Evolutionary conservation across 2,113 vertebrate species (phyloP).

Genomic region (Strix aluco): DNA sequence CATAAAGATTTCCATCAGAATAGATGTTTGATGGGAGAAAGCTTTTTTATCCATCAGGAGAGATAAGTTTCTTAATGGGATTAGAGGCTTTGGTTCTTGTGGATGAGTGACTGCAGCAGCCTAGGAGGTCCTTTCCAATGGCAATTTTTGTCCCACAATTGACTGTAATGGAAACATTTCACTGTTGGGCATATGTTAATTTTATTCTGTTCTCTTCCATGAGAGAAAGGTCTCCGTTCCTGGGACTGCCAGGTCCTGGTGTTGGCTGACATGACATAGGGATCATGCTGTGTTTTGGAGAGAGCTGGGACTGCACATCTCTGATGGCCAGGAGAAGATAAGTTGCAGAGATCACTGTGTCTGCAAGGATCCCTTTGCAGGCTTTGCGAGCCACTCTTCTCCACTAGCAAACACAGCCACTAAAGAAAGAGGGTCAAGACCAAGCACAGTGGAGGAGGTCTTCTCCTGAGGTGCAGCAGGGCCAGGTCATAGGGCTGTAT

Average conservation of each 20-base stretch:
- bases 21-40: conserved; percentile 55
- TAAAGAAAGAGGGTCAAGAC: not conserved
- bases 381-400: not conserved
- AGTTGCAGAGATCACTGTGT: not conserved
- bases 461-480: not conserved
- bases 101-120: conserved; percentile 24
- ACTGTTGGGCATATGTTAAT: not conserved
- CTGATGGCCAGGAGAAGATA: not conserved
- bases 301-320: not conserved
- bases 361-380: not conserved
- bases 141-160: not conserved
- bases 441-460: not conserved
- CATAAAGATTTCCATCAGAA: conserved; percentile 64
- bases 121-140: conserved; percentile 21
- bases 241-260: not conserved
- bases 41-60: conserved; percentile 53
- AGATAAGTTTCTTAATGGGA: conserved; percentile 58
- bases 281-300: not conserved
- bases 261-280: not conserved
- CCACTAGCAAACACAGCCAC: not conserved
- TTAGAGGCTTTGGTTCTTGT: conserved; percentile 39
- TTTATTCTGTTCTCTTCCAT: not conserved
- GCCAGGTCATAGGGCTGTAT: not conserved
- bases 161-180: not conserved
- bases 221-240: not conserved